Conservation (phyloP, 2,888 invertebrate genomes). For the Macrosoma leucophasiata region DNA sequence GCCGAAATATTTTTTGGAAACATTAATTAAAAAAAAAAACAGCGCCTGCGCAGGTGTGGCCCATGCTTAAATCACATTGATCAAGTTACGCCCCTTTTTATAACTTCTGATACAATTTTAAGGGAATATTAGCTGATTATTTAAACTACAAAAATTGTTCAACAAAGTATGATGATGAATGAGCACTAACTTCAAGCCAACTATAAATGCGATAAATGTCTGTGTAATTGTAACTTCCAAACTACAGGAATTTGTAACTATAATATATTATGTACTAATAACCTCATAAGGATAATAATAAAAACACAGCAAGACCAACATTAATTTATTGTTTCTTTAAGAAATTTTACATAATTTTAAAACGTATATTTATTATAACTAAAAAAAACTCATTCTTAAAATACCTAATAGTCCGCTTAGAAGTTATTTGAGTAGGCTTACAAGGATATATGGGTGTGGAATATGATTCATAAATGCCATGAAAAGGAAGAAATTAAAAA, state of each 20-base stretch:
- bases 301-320: conserved; percentile 66
- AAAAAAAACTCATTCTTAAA: too few species aligned
- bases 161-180: neutral
- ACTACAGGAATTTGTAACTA: neutral
- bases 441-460: too few species aligned
- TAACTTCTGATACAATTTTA: neutral
- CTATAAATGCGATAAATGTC: neutral
- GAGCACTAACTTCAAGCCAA: neutral
- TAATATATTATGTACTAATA: neutral
- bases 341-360: conserved; percentile 8
- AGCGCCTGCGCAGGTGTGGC: too few species aligned
- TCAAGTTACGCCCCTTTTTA: too few species aligned
- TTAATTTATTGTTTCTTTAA: conserved; percentile 47
- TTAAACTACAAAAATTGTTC: conserved; percentile 2
- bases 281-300: conserved; percentile 25
- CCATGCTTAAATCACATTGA: too few species aligned
- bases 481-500: too few species aligned
- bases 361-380: conserved; percentile 16
- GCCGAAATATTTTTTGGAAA: too few species aligned
- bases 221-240: neutral
- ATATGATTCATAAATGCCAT: conserved; percentile 52
- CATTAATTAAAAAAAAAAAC: too few species aligned
- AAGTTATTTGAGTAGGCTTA: too few species aligned
- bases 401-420: too few species aligned
- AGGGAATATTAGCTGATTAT: neutral